Evolutionary conservation across 30 jellyfish, hydroid and myxozoan species (phyloP).

Genomic region (Aurelia coerulea): DNA sequence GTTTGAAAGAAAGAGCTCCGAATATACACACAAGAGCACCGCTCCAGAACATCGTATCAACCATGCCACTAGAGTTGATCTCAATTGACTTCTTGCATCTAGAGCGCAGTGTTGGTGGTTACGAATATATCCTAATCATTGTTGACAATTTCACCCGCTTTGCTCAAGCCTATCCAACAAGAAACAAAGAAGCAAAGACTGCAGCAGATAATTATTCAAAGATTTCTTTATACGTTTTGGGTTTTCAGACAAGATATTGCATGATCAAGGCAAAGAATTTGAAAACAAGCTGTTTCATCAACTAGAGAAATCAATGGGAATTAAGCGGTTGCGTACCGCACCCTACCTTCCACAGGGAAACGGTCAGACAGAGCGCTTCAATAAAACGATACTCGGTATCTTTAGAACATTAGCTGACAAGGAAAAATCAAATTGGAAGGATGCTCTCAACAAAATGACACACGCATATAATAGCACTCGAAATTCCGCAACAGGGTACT

Average conservation of each 20-base stretch:
- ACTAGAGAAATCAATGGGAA: constrained; percentile 28
- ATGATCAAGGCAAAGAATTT: constrained; percentile 65
- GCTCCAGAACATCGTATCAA: constrained; percentile 45
- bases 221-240: constrained; percentile 57
- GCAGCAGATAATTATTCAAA: constrained; percentile 33
- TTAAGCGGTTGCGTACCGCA: constrained; percentile 35
- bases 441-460: constrained; percentile 34
- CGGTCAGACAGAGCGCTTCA: constrained; percentile 50
- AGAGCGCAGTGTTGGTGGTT: constrained; percentile 53
- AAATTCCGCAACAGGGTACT: constrained; percentile 40
- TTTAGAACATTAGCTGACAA: constrained; percentile 45
- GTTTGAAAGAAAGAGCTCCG: constrained; percentile 38
- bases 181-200: constrained; percentile 36
- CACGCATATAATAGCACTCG: constrained; percentile 66
- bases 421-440: constrained; percentile 58
- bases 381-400: constrained; percentile 43
- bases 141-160: constrained; percentile 59
- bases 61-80: constrained; percentile 42
- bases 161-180: constrained; percentile 62
- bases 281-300: constrained; percentile 49
- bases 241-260: constrained; percentile 32
- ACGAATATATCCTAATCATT: constrained; percentile 57
- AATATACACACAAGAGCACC: constrained; percentile 41
- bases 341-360: constrained; percentile 65
- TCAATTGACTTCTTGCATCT: constrained; percentile 36